Percentiles rank a stretch among this genome's conserved stretches.
Conservation (phyloP, 2,888 invertebrate species). For the Leucozona laternaria region DNA sequence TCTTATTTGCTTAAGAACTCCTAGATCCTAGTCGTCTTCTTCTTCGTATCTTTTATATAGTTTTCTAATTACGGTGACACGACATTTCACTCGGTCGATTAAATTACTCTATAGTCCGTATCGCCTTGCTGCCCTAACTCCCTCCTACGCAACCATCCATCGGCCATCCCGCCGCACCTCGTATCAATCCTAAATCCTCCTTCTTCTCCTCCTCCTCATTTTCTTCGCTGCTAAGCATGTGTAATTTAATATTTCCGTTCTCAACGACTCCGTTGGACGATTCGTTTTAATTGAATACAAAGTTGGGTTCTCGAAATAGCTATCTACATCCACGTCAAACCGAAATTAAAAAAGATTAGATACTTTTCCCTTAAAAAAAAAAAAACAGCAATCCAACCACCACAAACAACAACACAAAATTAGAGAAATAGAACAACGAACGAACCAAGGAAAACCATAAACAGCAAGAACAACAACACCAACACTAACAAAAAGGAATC, state of each 20-base stretch:
- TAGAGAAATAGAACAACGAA: slow-evolving; percentile 27
- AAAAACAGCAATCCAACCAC: slow-evolving; percentile 19
- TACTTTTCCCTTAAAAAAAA: slow-evolving; percentile 21
- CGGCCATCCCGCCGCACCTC: background rate
- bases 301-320: slow-evolving; percentile 2
- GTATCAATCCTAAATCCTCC: background rate
- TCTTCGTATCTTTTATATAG: slow-evolving; percentile 37
- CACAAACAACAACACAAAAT: slow-evolving; percentile 31
- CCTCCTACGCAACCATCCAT: background rate
- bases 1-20: background rate
- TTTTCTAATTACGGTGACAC: slow-evolving; percentile 74
- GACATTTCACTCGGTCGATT: slow-evolving; percentile 73
- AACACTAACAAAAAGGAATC: slow-evolving; percentile 30
- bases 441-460: slow-evolving; percentile 12
- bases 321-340: slow-evolving; percentile 36
- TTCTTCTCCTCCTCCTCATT: background rate
- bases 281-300: slow-evolving; percentile 69
- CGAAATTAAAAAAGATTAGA: slow-evolving; percentile 64
- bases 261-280: slow-evolving; percentile 34
- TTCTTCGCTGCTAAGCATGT: slow-evolving; percentile 53
- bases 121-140: slow-evolving; percentile 13
- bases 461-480: background rate
- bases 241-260: slow-evolving; percentile 73
- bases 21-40: background rate
- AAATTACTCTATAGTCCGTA: slow-evolving; percentile 55